Conservation (phyloP, 2,113 vertebrate species). For the Puntigrus tetrazona region DNA sequence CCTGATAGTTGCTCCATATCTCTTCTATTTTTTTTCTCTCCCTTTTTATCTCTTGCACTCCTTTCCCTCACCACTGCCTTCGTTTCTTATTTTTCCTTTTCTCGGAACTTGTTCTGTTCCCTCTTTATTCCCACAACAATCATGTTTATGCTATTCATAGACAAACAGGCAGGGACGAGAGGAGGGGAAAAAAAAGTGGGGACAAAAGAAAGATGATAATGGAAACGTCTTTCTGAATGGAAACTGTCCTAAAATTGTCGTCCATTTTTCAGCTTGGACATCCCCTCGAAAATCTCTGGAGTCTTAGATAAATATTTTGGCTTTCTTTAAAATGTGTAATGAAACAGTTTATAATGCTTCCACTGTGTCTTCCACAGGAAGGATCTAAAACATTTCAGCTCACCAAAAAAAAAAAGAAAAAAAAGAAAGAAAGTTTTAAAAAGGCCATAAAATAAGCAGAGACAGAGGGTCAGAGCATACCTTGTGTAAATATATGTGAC, state of each 20-base stretch:
- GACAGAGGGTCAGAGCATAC: slow-evolving; percentile 82
- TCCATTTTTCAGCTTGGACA: slow-evolving; percentile 63
- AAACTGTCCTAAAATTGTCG: slow-evolving; percentile 47
- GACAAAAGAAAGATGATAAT: neutral
- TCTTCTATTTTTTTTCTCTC: neutral
- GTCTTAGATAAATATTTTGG: slow-evolving; percentile 89
- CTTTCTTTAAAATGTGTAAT: slow-evolving; percentile 84
- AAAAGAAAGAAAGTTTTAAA: neutral
- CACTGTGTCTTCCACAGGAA: slow-evolving; percentile 80
- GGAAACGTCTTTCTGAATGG: slow-evolving; percentile 15
- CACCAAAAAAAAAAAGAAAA: slow-evolving; percentile 71
- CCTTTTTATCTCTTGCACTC: neutral
- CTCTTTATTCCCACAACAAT: neutral
- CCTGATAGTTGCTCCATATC: slow-evolving; percentile 39
- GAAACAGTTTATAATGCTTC: slow-evolving; percentile 88
- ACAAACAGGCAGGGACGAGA: neutral
- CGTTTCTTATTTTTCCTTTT: neutral
- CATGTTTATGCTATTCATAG: neutral
- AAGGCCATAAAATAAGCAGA: slow-evolving; percentile 67
- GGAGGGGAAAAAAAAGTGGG: neutral
- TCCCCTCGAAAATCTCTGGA: slow-evolving; percentile 71
- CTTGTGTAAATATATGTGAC: slow-evolving; percentile 97
- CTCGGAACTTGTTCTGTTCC: neutral
- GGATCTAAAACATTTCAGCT: slow-evolving; percentile 75
- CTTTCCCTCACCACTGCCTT: neutral